A percentile compares a stretch with the other conserved stretches of the same genome.
phyloP scores from a whole-genome alignment of 2,113 vertebrate species.

The Felis chaus region DNA sequence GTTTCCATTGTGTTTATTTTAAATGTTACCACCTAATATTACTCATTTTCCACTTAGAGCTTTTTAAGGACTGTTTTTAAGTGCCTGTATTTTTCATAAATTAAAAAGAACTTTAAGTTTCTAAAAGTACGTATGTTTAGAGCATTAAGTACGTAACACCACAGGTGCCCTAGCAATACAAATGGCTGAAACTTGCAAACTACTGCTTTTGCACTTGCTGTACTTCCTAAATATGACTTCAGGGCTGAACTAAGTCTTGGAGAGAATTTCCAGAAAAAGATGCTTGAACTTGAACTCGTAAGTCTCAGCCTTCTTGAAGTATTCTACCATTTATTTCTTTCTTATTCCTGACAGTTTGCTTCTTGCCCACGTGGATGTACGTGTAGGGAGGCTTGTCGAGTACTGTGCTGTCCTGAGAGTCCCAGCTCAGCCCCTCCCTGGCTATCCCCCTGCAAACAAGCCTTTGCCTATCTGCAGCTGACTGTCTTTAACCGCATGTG shows the following conservation, averaged over 20 bases:
- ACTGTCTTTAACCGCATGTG: neutral
- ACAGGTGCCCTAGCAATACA: neutral
- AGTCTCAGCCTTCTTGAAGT: neutral
- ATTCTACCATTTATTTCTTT: neutral
- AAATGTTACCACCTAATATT: constrained; percentile 42
- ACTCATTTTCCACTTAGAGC: constrained; percentile 55
- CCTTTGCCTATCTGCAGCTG: neutral
- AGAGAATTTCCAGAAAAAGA: neutral
- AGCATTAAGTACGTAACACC: neutral
- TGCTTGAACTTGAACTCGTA: neutral
- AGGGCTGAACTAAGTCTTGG: neutral
- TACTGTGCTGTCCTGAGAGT: neutral
- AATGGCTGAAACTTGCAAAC: neutral
- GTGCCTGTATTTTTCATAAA: constrained; percentile 37
- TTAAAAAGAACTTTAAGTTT: constrained; percentile 42
- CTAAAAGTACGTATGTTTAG: neutral
- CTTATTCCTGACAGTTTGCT: neutral
- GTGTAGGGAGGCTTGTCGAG: neutral
- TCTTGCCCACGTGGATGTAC: too few relatives aligned
- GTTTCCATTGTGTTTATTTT: constrained; percentile 50
- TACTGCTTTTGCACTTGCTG: neutral
- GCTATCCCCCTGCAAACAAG: too few relatives aligned
- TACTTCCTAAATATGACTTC: neutral
- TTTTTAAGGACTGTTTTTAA: constrained; percentile 63
- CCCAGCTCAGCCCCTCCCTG: neutral